Base-by-base conservation (phyloP, 2,113 vertebrate species). In the Crotalus tigris region DNA sequence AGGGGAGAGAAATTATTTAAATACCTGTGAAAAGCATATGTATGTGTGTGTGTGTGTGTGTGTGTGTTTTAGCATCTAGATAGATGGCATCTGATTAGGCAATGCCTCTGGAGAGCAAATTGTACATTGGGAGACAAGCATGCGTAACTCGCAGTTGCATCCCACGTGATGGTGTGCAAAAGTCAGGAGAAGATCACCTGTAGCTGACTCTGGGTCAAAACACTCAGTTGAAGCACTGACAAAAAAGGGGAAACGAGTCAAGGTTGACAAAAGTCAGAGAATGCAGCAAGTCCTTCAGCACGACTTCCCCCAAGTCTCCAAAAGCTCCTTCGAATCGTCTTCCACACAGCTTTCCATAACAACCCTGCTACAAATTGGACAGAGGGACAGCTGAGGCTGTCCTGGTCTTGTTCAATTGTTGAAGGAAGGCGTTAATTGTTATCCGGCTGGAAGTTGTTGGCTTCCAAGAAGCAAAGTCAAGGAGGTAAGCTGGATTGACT, bases 1-100 rank as follows among this genome's bases (percentile, higher is more conserved):
- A 39, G 2, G 33, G 59, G 49, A 39, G 59, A 61, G 9, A 61
- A 61, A 51, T 94, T 95, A 95, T 96, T 96, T 95, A 95, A 96
- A 96, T 92, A 96, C 95, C 96, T 97, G 96, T 97, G 97, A 96
- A 97, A 96, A 97, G 91, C 95, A 53, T 87, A 93, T 94, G 96
- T 95, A 95, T 94, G 96, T 96, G 97, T 49, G 49, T 49, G 49
- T 49, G 49, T 49, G 49, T 49, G 49, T 49, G 49, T 94, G 96
- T 96, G 95, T 95, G 96, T 96, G 97, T 51, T 51, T 10, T 51
- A 51, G 49, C 49, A 51, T 51, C 49, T 9, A 9, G 96, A 96
- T 96, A 91, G 85, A 97, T 97, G 96, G 95, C 96, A 96, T 95
- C 96, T 97, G 97, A 97, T 97, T 97, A 97, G 96, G 96, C 93